Base-by-base conservation (phyloP, 2,888 invertebrate genomes). In the Erebia aethiops region DNA sequence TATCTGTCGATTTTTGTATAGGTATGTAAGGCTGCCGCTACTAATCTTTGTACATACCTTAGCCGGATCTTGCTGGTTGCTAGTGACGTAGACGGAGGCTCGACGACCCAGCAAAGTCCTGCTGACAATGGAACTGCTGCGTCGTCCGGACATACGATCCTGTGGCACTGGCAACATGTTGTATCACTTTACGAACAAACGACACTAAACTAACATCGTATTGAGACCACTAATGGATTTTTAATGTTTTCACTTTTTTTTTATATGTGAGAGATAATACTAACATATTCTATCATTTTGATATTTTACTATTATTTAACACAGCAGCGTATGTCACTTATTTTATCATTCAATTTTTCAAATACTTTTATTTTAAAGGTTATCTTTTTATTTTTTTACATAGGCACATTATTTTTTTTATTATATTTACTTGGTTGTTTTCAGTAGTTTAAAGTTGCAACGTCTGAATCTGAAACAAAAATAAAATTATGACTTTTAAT, bases 41-140 rank as follows among this genome's bases (percentile, higher is more conserved):
- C 35, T 35, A 35, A 5, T 49, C 49, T 49, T 14, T 51, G 14
- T 51, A 51, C 58, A 13, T 90, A 96, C 96, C 95, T 95, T 95
- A 58, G 95, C 94, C 41, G 96, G 95, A 81, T 95, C 96, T 75
- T 93, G 92, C 73, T 94, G 94, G 77, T 94, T 92, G 49, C 94
- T 91, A 69, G 95, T 94, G 83, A 93, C 94, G 85, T 95, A 95
- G 71, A 95, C 94, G 16, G 96, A 96, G 72, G 95, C 94, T 26
- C 96, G 90, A 57, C 95, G 94, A 2, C 95, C 95, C 43, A 96
- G 94, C 75, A 95, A 92, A 14, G 95, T 94, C 74, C 95, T 93
- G 83, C 95, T 95, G 72, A 95, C 95, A 75, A 95, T 95, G 75
- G 95, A 95, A 84, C 95, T 95, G 88, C 95, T 95, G 73, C 95